These are phyloP conservation scores for Protobothrops mucrosquamatus DNA, from an alignment of 2,113 vertebrate species.

Conservation along the genomic window DNA sequence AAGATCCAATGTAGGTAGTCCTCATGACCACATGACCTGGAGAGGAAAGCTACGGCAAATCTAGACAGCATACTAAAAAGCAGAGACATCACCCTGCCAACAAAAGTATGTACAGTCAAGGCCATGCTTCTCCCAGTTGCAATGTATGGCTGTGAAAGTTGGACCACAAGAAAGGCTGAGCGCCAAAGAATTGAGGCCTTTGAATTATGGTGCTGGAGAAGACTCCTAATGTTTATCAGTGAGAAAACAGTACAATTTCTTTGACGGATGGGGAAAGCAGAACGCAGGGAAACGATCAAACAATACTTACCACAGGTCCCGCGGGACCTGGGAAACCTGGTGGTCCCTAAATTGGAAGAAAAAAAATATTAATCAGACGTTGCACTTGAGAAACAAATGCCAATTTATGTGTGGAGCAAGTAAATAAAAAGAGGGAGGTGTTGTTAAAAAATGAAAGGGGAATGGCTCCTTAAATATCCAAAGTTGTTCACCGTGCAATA, in stretches of 20 bases:
- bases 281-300: neutral
- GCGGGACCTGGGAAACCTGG: constrained; percentile 75
- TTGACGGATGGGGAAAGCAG: neutral
- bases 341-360: constrained; percentile 71
- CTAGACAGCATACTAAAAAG: no score
- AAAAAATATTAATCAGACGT: constrained; percentile 37
- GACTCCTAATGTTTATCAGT: no score
- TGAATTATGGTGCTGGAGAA: no score
- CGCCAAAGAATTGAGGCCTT: no score
- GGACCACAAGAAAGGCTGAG: no score
- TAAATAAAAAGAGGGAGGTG: neutral
- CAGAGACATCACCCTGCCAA: no score
- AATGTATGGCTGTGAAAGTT: no score
- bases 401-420: neutral
- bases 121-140: no score
- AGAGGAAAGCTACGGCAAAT: no score
- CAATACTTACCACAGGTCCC: constrained; percentile 79
- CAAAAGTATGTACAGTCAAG: no score
- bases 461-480: no score
- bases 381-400: neutral
- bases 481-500: neutral
- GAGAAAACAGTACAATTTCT: neutral
- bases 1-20: neutral
- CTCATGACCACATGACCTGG: neutral
- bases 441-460: neutral